Evolutionary conservation across 2,797 vertebrate species (phyloP).

Genomic region (Chaetodon trifasciatus): DNA sequence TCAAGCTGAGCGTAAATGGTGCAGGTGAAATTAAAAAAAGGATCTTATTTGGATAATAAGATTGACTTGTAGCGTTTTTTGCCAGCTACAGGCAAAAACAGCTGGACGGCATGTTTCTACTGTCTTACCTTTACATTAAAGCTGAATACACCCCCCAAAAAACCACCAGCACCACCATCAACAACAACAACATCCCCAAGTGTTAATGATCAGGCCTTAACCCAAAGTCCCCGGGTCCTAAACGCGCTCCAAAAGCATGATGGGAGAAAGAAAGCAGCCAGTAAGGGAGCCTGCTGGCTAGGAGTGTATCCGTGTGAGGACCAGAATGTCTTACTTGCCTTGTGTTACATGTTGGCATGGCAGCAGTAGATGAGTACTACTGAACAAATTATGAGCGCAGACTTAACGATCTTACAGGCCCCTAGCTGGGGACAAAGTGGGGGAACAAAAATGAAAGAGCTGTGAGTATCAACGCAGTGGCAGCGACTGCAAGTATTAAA

Average conservation of each 20-base stretch:
- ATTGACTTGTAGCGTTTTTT: constrained; percentile 11
- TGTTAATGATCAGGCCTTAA: constrained; percentile 36
- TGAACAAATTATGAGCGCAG: constrained; percentile 90
- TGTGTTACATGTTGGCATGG: constrained; percentile 89
- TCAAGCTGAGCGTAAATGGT: constrained; percentile 22
- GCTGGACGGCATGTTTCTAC: background rate
- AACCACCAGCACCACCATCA: constrained; percentile 25
- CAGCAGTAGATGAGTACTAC: constrained; percentile 88
- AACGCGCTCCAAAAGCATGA: constrained; percentile 79
- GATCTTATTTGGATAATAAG: background rate
- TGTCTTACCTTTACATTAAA: constrained; percentile 57
- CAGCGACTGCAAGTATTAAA: constrained; percentile 80
- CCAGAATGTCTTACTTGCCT: constrained; percentile 89
- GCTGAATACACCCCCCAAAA: constrained; percentile 6
- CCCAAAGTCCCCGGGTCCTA: constrained; percentile 49
- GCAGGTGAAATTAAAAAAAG: background rate
- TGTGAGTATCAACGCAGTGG: constrained; percentile 86
- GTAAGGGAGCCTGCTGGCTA: constrained; percentile 75
- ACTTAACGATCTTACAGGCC: constrained; percentile 90
- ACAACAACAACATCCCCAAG: constrained; percentile 23
- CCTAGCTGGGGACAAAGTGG: constrained; percentile 90
- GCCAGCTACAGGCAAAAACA: constrained; percentile 28
- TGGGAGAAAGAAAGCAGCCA: constrained; percentile 77
- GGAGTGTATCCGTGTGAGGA: constrained; percentile 84
- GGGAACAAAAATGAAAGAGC: constrained; percentile 89